A percentile compares a stretch with the other conserved stretches of the same genome.
These are phyloP conservation scores for Orgyia antiqua DNA, from an alignment of 2,888 invertebrate species.

Conservation along the genomic window DNA sequence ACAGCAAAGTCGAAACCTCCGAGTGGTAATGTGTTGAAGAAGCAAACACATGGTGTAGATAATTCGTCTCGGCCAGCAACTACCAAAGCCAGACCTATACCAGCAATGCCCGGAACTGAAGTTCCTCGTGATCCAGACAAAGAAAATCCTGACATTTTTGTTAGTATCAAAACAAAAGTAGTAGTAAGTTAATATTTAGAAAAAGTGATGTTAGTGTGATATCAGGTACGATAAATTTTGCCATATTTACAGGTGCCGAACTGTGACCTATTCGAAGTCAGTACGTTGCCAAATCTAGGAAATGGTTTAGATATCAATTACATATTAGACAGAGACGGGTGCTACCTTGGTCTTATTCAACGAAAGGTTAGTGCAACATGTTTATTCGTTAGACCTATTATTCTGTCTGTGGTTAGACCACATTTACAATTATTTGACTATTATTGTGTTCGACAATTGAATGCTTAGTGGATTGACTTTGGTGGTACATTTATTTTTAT, in stretches of 20 bases:
- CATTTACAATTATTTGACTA: too few species aligned
- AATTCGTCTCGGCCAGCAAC: constrained; percentile 37
- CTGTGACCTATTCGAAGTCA: constrained; percentile 83
- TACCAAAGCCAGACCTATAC: constrained; percentile 56
- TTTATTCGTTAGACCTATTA: too few species aligned
- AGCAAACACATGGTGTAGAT: constrained; percentile 32
- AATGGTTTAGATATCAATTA: constrained; percentile 69
- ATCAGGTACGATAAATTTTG: too few species aligned
- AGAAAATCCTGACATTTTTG: constrained; percentile 56
- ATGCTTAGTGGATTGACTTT: too few species aligned
- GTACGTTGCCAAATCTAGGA: constrained; percentile 72
- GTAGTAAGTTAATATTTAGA: too few species aligned
- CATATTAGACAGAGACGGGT: constrained; percentile 78
- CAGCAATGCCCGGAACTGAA: constrained; percentile 33
- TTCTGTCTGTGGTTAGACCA: too few species aligned
- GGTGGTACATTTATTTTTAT: too few species aligned
- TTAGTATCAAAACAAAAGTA: constrained; percentile 37
- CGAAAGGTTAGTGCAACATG: constrained; percentile 73
- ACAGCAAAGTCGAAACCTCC: constrained; percentile 31
- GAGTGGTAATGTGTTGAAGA: constrained; percentile 37
- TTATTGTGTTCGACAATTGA: too few species aligned
- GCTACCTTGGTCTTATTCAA: constrained; percentile 82
- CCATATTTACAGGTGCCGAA: constrained; percentile 77
- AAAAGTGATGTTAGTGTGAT: too few species aligned
- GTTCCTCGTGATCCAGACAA: constrained; percentile 62